These are phyloP conservation scores for Drosophila virilis DNA, from an alignment of 1,140 invertebrate genomes.

Conservation along the genomic window DNA sequence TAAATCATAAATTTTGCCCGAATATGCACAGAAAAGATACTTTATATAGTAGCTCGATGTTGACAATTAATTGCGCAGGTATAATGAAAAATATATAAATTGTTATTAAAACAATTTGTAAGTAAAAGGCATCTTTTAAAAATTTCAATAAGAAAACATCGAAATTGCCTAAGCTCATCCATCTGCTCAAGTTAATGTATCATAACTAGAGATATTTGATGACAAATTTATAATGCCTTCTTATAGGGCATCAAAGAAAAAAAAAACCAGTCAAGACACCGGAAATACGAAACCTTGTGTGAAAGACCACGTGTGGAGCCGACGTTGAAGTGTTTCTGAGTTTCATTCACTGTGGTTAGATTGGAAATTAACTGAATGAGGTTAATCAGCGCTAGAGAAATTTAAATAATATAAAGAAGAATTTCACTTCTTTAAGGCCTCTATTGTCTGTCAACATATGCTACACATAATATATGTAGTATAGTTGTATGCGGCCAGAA, in stretches of 20 bases:
- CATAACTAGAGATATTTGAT: background rate
- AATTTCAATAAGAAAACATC: too few species aligned
- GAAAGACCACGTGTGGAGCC: conserved; percentile 35
- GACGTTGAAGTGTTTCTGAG: conserved; percentile 30
- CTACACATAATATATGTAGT: background rate
- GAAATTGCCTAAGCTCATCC: too few species aligned
- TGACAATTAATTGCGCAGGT: too few species aligned
- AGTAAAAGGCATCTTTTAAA: too few species aligned
- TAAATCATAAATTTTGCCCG: too few species aligned
- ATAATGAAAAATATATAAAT: too few species aligned
- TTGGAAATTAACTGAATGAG: conserved; percentile 38
- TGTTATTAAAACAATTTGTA: too few species aligned
- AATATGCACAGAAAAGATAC: too few species aligned
- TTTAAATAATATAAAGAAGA: conserved; percentile 45
- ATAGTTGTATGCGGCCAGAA: background rate
- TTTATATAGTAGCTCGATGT: too few species aligned
- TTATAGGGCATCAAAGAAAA: background rate
- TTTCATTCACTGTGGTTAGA: conserved; percentile 59
- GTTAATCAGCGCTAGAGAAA: conserved; percentile 66
- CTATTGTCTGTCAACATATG: conserved; percentile 8
- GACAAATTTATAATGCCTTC: background rate
- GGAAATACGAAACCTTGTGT: conserved; percentile 52
- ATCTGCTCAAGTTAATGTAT: background rate
- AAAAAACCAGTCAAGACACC: conserved; percentile 28
- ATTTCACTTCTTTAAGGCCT: conserved; percentile 57